Percentiles rank a stretch among this genome's conserved stretches.
Evolutionary conservation across 2,113 vertebrate genomes (phyloP).

Genomic region (Bubo bubo): DNA sequence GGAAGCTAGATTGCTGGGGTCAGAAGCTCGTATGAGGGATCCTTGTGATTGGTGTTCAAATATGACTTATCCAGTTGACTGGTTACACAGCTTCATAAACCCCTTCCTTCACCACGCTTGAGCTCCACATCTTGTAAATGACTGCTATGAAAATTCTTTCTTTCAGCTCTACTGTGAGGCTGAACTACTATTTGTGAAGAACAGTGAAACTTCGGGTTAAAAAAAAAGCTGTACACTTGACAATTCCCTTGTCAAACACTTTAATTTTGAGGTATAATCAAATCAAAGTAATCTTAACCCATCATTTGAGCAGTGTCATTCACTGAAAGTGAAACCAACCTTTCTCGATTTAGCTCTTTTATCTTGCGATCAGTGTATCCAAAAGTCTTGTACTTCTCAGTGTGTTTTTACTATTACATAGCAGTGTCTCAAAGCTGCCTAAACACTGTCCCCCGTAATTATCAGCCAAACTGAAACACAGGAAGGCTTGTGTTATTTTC

Average conservation of each 20-base stretch:
- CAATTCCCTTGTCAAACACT: not conserved
- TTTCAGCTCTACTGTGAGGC: not conserved
- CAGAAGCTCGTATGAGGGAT: not conserved
- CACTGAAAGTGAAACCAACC: not conserved
- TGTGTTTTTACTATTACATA: not conserved
- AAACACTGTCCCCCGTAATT: not conserved
- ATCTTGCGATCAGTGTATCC: accelerated
- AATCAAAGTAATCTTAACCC: not conserved
- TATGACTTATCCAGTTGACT: not conserved
- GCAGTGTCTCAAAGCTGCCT: not conserved
- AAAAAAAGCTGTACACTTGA: not conserved
- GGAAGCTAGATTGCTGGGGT: not conserved
- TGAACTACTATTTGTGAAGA: not conserved
- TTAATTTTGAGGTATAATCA: not conserved
- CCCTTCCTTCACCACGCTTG: not conserved
- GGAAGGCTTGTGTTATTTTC: not conserved
- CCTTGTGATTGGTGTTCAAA: not conserved
- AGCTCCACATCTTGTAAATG: not conserved
- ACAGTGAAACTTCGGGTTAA: not conserved
- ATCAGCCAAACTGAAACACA: not conserved
- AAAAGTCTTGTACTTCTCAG: not conserved
- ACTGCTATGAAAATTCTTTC: not conserved
- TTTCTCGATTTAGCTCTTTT: not conserved
- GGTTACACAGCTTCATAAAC: not conserved
- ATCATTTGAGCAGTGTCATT: not conserved